phyloP scores from a whole-genome alignment of 2,113 vertebrate genomes.

The Clinocottus analis region DNA sequence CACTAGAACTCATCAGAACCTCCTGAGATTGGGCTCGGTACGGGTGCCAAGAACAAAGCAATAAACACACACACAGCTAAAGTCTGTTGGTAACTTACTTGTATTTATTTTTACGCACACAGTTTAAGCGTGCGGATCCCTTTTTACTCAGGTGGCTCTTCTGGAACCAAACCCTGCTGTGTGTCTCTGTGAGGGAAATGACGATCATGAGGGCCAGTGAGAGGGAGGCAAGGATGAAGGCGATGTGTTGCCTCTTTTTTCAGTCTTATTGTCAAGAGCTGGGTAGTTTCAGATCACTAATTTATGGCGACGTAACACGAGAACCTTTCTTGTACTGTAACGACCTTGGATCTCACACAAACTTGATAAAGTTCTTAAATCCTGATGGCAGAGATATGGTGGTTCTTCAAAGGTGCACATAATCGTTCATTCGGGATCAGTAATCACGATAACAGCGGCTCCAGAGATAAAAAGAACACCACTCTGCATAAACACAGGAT shows the following conservation, averaged over 20 bases:
- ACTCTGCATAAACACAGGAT: constrained; percentile 14
- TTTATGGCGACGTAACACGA: neutral
- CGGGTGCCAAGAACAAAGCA: constrained; percentile 27
- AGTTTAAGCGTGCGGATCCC: neutral
- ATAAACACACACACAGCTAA: constrained; percentile 18
- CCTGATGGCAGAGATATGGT: constrained; percentile 11
- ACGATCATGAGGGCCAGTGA: neutral
- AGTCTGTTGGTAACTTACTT: neutral
- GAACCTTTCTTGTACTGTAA: neutral
- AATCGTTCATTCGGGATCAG: constrained; percentile 27
- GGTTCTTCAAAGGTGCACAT: constrained; percentile 11
- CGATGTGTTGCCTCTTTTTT: no score
- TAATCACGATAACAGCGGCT: constrained; percentile 38
- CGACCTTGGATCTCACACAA: constrained; percentile 4
- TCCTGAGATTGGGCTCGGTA: constrained; percentile 3
- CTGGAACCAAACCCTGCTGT: neutral
- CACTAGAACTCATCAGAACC: neutral
- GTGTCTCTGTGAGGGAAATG: neutral
- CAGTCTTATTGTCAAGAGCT: neutral
- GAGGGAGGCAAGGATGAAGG: neutral
- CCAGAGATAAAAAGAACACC: constrained; percentile 42
- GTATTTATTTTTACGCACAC: neutral
- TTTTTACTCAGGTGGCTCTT: neutral
- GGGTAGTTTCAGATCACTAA: neutral
- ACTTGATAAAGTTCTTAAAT: constrained; percentile 7